Percentiles rank a stretch among this genome's conserved stretches.
phyloP scores from a whole-genome alignment of 2,888 invertebrate genomes.

The Ochropleura leucogaster region DNA sequence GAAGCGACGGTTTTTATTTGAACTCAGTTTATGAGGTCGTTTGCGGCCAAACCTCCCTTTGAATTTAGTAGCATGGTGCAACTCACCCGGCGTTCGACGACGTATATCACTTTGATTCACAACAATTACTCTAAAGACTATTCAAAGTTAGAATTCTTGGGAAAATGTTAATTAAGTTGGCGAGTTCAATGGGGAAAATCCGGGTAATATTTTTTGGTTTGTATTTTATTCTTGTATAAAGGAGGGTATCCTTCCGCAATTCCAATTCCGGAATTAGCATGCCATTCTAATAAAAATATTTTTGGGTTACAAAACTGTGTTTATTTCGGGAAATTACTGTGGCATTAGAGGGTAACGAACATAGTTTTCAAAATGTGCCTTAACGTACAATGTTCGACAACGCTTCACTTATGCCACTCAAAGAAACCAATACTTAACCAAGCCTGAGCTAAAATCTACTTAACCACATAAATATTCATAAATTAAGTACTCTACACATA shows the following conservation, averaged over 20 bases:
- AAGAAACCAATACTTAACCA: background rate
- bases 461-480: background rate
- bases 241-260: slow-evolving; percentile 23
- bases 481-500: slow-evolving; percentile 2
- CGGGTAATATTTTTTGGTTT: slow-evolving; percentile 43
- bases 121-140: slow-evolving; percentile 75
- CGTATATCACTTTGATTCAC: slow-evolving; percentile 77
- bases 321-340: background rate
- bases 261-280: slow-evolving; percentile 45
- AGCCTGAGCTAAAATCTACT: background rate
- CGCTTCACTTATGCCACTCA: background rate
- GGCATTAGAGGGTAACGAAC: background rate
- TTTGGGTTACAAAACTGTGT: slow-evolving; percentile 3
- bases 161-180: slow-evolving; percentile 81
- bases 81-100: slow-evolving; percentile 60
- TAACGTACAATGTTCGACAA: background rate
- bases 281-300: slow-evolving; percentile 23
- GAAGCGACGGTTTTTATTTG: slow-evolving; percentile 79
- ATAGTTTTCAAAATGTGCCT: background rate
- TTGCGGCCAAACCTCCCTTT: slow-evolving; percentile 74
- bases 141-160: slow-evolving; percentile 68
- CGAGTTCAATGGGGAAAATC: slow-evolving; percentile 48
- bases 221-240: slow-evolving; percentile 20
- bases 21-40: slow-evolving; percentile 78
- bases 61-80: slow-evolving; percentile 75